phyloP scores from a whole-genome alignment of 2,888 invertebrate species.

The Parnassius apollo region DNA sequence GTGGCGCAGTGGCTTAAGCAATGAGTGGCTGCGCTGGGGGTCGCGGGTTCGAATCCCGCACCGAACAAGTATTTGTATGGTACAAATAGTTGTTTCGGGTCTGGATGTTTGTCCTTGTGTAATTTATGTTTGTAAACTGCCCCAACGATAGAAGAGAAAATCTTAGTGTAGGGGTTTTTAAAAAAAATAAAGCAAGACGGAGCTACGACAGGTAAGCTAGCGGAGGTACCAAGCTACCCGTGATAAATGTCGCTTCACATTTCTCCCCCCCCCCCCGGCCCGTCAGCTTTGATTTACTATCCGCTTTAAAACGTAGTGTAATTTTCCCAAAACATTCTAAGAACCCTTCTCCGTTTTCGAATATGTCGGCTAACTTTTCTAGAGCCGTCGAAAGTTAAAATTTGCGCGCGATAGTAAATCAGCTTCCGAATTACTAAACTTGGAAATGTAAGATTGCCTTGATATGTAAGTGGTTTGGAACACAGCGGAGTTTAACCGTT shows the following conservation, averaged over 20 bases:
- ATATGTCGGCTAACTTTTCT: slow-evolving; percentile 13
- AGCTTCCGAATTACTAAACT: background rate
- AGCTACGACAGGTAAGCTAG: slow-evolving; percentile 9
- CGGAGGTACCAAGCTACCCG: slow-evolving; percentile 4
- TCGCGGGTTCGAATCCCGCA: no score
- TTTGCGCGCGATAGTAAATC: slow-evolving; percentile 7
- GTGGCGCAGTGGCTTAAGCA: no score
- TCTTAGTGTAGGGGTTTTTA: no score
- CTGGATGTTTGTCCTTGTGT: no score
- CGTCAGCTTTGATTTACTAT: slow-evolving; percentile 24
- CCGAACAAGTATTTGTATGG: no score
- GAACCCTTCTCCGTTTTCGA: slow-evolving; percentile 11
- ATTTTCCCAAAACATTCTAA: slow-evolving; percentile 15
- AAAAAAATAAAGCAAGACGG: slow-evolving; percentile 6
- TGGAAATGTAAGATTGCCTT: background rate
- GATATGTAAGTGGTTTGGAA: slow-evolving; percentile 2
- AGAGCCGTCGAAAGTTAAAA: slow-evolving; percentile 13
- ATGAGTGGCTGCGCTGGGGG: no score
- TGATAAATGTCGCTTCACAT: slow-evolving; percentile 23
- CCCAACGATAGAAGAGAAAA: no score
- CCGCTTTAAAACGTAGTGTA: slow-evolving; percentile 10
- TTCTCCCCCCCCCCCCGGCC: no score
- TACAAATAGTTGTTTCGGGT: no score
- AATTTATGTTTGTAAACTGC: no score
- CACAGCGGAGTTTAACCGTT: background rate